Percentiles rank a stretch among this genome's conserved stretches.
These are phyloP conservation scores for Dreissena polymorpha DNA, from an alignment of 1,140 invertebrate species.

Conservation along the genomic window DNA sequence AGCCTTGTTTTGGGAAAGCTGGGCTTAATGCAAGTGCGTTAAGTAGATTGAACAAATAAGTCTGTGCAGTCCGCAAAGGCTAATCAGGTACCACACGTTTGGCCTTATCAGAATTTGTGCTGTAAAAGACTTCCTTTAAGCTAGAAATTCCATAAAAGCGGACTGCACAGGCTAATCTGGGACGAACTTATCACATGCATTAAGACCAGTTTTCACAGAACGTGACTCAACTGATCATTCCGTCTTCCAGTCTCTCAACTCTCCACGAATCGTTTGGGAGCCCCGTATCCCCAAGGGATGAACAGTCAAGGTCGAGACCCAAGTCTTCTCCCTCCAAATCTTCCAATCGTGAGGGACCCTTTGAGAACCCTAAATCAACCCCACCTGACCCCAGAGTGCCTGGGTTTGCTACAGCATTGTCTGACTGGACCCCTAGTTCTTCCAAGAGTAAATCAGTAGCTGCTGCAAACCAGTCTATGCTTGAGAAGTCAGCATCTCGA, in stretches of 20 bases:
- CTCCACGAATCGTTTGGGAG: conserved; percentile 49
- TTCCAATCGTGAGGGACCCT: neutral
- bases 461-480: conserved; percentile 23
- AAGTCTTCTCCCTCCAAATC: neutral
- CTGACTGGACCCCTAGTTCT: conserved; percentile 19
- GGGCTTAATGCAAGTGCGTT: too few species aligned
- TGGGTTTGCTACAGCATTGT: conserved; percentile 26
- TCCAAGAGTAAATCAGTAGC: conserved; percentile 24
- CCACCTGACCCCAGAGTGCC: conserved; percentile 21
- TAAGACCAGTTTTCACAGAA: too few species aligned
- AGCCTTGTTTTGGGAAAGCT: too few species aligned
- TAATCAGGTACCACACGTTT: too few species aligned
- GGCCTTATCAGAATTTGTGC: too few species aligned
- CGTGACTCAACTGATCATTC: too few species aligned
- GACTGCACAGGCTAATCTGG: too few species aligned
- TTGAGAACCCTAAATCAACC: neutral
- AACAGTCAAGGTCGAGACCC: conserved; percentile 14
- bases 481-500: conserved; percentile 1
- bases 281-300: conserved; percentile 34
- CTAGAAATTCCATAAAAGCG: too few species aligned
- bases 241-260: conserved; percentile 32
- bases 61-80: too few species aligned
- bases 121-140: too few species aligned
- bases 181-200: too few species aligned
- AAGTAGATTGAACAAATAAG: too few species aligned